These are phyloP conservation scores for Agrotis ipsilon DNA, from an alignment of 2,888 invertebrate genomes.

Conservation along the genomic window DNA sequence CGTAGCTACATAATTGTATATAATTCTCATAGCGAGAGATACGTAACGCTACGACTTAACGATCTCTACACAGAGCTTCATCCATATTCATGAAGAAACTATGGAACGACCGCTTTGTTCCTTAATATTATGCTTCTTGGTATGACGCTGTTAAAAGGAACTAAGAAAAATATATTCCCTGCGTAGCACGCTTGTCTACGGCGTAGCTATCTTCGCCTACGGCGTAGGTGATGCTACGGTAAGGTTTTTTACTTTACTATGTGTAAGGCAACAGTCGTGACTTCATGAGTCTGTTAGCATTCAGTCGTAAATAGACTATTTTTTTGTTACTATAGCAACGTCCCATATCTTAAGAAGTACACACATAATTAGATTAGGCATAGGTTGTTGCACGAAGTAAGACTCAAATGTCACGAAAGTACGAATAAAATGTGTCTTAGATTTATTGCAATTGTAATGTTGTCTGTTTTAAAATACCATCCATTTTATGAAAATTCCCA, in stretches of 20 bases:
- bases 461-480: too few species aligned
- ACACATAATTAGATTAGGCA: slow-evolving; percentile 75
- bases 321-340: slow-evolving; percentile 38
- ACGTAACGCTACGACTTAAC: slow-evolving; percentile 22
- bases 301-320: too few species aligned
- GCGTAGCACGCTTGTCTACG: neutral
- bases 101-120: neutral
- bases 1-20: slow-evolving; percentile 6
- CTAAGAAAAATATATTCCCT: neutral
- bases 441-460: too few species aligned
- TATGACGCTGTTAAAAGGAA: neutral
- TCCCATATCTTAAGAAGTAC: slow-evolving; percentile 52
- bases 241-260: neutral
- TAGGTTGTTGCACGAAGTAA: slow-evolving; percentile 67
- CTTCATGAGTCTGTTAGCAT: too few species aligned
- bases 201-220: neutral
- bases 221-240: neutral
- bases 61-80: slow-evolving; percentile 17
- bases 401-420: slow-evolving; percentile 42
- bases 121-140: slow-evolving; percentile 25
- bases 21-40: slow-evolving; percentile 1
- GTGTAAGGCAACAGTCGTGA: too few species aligned
- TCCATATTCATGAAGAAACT: slow-evolving; percentile 43
- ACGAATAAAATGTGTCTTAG: slow-evolving; percentile 47
- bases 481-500: too few species aligned